Percentiles rank a stretch among this genome's conserved stretches.
Conservation (phyloP, 2,113 vertebrate genomes). For the Tichodroma muraria region DNA sequence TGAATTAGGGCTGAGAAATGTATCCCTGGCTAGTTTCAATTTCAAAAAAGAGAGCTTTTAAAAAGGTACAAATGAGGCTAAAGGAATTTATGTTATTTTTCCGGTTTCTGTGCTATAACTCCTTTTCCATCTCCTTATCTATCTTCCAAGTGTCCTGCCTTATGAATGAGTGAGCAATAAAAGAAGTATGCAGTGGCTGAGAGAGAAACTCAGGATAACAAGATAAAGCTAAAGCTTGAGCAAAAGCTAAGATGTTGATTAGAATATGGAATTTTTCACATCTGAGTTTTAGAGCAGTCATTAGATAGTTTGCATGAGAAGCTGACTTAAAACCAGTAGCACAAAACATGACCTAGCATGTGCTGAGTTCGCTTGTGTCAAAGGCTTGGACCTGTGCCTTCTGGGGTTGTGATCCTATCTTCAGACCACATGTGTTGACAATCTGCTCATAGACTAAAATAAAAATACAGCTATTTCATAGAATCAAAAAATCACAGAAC, state of each 20-base stretch:
- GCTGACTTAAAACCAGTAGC: background rate
- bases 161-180: constrained; percentile 59
- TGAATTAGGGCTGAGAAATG: constrained; percentile 10
- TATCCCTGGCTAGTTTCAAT: constrained; percentile 25
- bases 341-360: background rate
- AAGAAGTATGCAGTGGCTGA: constrained; percentile 44
- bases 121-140: constrained; percentile 41
- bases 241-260: background rate
- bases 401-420: background rate
- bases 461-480: background rate
- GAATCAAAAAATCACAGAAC: background rate
- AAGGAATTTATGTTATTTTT: constrained; percentile 57
- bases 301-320: background rate
- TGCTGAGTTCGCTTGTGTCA: background rate
- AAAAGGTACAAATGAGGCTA: constrained; percentile 42
- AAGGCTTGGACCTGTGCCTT: background rate
- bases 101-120: constrained; percentile 35
- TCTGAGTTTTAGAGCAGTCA: background rate
- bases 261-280: background rate
- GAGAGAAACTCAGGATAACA: constrained; percentile 40
- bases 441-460: background rate
- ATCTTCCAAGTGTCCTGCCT: constrained; percentile 19
- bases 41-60: background rate
- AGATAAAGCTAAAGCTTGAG: constrained; percentile 24
- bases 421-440: background rate